Evolutionary conservation across 2,797 vertebrate species (phyloP).

Genomic region (Triplophysa yarkandensis): DNA sequence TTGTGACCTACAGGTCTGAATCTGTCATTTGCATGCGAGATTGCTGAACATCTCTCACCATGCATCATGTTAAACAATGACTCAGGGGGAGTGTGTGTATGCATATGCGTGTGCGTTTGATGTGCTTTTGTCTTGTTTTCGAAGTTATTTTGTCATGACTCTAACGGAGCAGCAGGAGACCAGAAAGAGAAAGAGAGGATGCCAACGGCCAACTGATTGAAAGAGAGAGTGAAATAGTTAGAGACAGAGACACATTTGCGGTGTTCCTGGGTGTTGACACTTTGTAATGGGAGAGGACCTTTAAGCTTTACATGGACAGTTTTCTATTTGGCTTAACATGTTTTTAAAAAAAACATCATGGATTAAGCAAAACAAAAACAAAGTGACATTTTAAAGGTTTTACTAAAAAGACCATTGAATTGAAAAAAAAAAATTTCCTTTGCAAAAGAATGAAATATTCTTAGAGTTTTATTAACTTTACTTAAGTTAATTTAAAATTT

Average conservation of each 20-base stretch:
- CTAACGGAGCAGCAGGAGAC: conserved; percentile 46
- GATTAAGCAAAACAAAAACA: no score
- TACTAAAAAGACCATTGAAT: no score
- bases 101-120: conserved; percentile 38
- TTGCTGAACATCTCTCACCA: conserved; percentile 65
- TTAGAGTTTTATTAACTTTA: no score
- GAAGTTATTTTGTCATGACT: conserved; percentile 48
- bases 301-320: conserved; percentile 2
- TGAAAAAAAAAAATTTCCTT: no score
- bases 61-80: conserved; percentile 69
- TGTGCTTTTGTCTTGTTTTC: conserved; percentile 50
- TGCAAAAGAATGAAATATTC: no score
- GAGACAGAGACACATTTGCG: conserved; percentile 33
- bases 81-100: conserved; percentile 56
- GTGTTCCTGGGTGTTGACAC: conserved; percentile 29
- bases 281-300: conserved; percentile 5
- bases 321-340: not conserved
- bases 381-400: no score
- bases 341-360: not conserved
- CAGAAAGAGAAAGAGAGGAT: conserved; percentile 5
- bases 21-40: conserved; percentile 73
- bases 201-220: conserved; percentile 21
- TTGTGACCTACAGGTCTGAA: conserved; percentile 51
- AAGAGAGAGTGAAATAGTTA: conserved; percentile 46
- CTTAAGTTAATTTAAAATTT: no score